Conservation (phyloP, 2,888 invertebrate genomes). For the Drosophila recens region DNA sequence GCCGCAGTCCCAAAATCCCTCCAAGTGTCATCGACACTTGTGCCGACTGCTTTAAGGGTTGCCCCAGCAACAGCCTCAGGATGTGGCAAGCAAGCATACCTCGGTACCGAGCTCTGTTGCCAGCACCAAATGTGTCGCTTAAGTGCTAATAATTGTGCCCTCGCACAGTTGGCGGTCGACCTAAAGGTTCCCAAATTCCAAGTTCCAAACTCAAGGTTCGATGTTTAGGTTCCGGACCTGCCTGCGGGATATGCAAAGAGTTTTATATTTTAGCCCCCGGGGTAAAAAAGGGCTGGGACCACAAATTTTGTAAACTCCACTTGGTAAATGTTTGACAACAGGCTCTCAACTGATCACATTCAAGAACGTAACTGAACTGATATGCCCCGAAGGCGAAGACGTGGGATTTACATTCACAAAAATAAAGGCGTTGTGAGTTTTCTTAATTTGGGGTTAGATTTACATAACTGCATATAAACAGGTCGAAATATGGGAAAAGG, state of each 20-base stretch:
- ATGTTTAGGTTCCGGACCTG: slow-evolving; percentile 32
- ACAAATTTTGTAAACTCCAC: slow-evolving; percentile 35
- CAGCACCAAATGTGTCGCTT: slow-evolving; percentile 71
- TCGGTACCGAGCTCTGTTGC: slow-evolving; percentile 11
- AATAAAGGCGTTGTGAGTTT: slow-evolving; percentile 29
- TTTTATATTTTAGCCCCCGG: slow-evolving; percentile 33
- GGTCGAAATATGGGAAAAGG: slow-evolving; percentile 23
- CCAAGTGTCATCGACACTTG: slow-evolving; percentile 82
- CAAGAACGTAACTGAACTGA: slow-evolving; percentile 34
- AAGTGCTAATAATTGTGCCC: slow-evolving; percentile 80
- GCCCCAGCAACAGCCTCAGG: slow-evolving; percentile 46
- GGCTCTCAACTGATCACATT: slow-evolving; percentile 23
- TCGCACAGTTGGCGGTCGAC: slow-evolving; percentile 77
- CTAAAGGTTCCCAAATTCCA: slow-evolving; percentile 6
- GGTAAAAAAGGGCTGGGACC: not conserved
- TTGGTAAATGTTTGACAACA: slow-evolving; percentile 34
- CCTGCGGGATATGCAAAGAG: slow-evolving; percentile 42
- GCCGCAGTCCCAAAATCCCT: slow-evolving; percentile 61
- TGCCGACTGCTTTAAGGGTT: slow-evolving; percentile 68
- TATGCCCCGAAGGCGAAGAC: slow-evolving; percentile 32
- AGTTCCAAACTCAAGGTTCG: not conserved
- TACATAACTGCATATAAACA: slow-evolving; percentile 40
- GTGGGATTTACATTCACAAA: slow-evolving; percentile 16
- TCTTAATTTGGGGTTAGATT: slow-evolving; percentile 43
- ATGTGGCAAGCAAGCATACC: no score